phyloP scores from a whole-genome alignment of 35 echinoderm and acorn worm species.

The Hemicentrotus pulcherrimus region DNA sequence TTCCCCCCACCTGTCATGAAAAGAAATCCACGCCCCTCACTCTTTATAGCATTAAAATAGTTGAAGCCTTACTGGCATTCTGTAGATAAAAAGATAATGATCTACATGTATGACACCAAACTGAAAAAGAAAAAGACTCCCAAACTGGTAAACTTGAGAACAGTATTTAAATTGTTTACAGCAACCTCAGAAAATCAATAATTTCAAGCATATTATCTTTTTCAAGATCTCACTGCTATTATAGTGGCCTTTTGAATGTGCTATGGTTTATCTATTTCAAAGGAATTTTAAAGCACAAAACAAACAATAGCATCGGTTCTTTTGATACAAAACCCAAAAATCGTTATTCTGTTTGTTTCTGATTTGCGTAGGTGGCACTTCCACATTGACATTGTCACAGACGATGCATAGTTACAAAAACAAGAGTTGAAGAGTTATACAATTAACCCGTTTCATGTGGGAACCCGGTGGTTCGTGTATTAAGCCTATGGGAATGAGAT shows the following conservation, averaged over 20 bases:
- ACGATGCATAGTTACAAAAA: not conserved
- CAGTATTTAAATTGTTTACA: not conserved
- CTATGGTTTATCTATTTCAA: not conserved
- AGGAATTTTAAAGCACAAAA: not conserved
- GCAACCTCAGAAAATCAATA: not conserved
- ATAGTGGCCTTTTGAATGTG: not conserved
- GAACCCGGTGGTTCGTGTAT: no score
- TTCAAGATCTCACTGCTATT: not conserved
- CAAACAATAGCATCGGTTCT: not conserved
- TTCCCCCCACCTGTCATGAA: no score
- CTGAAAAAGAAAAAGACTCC: not conserved
- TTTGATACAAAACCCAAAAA: not conserved
- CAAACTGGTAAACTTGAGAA: not conserved
- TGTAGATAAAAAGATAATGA: no score
- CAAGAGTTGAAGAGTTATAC: no score
- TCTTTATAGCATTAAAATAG: not conserved
- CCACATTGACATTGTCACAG: not conserved
- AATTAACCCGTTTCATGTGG: no score
- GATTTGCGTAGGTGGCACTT: not conserved
- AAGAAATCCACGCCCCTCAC: no score
- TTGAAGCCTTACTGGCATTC: not conserved
- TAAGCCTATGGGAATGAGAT: no score
- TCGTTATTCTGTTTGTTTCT: not conserved
- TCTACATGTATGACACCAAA: no score
- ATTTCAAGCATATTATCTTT: not conserved